A percentile compares a stretch with the other conserved stretches of the same genome.
phyloP scores from a whole-genome alignment of 2,113 vertebrate species.

The Xiphias gladius region DNA sequence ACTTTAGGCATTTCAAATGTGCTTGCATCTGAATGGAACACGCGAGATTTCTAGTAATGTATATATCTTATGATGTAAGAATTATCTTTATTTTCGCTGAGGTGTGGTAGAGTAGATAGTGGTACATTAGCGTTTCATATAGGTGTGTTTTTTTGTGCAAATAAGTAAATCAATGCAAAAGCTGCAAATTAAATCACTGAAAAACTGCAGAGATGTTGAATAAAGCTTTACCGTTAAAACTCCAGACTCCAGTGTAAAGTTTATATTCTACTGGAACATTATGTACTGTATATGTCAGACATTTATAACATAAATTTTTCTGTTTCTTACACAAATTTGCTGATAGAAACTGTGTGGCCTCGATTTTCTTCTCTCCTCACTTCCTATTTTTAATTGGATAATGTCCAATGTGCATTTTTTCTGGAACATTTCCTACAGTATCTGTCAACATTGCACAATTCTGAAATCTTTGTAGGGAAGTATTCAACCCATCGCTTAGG shows the following conservation, averaged over 20 bases:
- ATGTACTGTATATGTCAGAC: not conserved
- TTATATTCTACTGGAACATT: not conserved
- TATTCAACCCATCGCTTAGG: constrained; percentile 10
- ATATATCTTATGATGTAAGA: constrained; percentile 62
- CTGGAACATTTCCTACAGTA: constrained; percentile 55
- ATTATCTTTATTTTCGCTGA: constrained; percentile 71
- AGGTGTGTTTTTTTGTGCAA: constrained; percentile 36
- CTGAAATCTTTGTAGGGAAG: constrained; percentile 49
- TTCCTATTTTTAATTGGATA: constrained; percentile 60
- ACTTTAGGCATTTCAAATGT: constrained; percentile 47
- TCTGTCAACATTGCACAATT: constrained; percentile 49
- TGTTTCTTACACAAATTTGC: constrained; percentile 3
- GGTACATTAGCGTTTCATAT: constrained; percentile 44
- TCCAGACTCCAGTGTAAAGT: not conserved
- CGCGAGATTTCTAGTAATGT: constrained; percentile 54
- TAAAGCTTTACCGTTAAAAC: constrained; percentile 48
- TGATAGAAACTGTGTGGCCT: constrained; percentile 14
- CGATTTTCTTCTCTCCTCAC: constrained; percentile 23
- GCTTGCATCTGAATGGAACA: constrained; percentile 39
- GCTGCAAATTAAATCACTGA: constrained; percentile 43
- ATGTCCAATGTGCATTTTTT: constrained; percentile 59
- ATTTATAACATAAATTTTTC: not conserved
- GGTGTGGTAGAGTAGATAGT: constrained; percentile 41
- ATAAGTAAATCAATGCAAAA: constrained; percentile 56
- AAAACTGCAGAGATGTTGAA: constrained; percentile 28